phyloP scores from a whole-genome alignment of 2,888 invertebrate species.

The Brenthis hecate region DNA sequence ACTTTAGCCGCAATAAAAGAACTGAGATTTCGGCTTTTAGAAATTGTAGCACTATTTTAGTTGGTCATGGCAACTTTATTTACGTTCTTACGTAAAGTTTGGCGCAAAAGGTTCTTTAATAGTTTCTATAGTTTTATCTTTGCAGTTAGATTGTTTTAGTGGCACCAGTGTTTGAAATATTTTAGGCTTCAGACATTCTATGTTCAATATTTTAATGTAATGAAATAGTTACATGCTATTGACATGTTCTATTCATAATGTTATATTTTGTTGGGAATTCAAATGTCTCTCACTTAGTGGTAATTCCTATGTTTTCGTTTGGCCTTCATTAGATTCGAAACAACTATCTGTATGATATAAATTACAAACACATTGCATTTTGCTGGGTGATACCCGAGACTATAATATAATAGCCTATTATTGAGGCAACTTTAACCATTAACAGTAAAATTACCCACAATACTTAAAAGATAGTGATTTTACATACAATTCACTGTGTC shows the following conservation, averaged over 20 bases:
- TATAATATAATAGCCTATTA: not conserved
- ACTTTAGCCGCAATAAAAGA: conserved; percentile 58
- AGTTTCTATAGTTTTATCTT: conserved; percentile 20
- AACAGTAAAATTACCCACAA: conserved; percentile 6
- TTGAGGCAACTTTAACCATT: not conserved
- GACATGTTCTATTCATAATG: too few relatives aligned
- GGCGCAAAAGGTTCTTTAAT: conserved; percentile 27
- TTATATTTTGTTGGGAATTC: too few relatives aligned
- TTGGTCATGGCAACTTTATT: conserved; percentile 33
- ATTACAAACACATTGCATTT: too few relatives aligned
- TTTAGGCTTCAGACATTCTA: too few relatives aligned
- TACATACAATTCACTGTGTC: conserved; percentile 56
- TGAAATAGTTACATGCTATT: too few relatives aligned
- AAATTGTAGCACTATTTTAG: conserved; percentile 37
- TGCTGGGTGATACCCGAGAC: too few relatives aligned
- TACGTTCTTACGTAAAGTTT: conserved; percentile 28
- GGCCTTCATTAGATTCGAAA: too few relatives aligned
- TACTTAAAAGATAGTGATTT: conserved; percentile 14
- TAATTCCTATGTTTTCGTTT: too few relatives aligned
- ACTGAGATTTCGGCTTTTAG: conserved; percentile 41
- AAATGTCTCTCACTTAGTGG: too few relatives aligned
- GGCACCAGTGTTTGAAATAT: not conserved
- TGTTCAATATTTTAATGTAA: too few relatives aligned
- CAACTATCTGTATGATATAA: too few relatives aligned
- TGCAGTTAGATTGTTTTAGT: conserved; percentile 6